Conservation (phyloP, 2,888 invertebrate genomes). For the Beris chalybata region DNA sequence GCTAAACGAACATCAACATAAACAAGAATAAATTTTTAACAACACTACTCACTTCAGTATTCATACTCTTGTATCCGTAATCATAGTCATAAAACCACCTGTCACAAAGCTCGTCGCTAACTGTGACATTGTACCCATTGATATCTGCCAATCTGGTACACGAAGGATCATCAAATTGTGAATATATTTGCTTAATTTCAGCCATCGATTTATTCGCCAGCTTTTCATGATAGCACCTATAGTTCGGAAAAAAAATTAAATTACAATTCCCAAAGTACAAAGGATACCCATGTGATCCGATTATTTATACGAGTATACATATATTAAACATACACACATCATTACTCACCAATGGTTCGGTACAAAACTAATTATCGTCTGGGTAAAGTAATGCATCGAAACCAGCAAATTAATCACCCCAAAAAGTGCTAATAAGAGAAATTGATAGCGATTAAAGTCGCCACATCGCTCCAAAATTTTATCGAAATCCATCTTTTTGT, state of each 20-base stretch:
- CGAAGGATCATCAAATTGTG: slow-evolving; percentile 50
- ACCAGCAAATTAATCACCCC: slow-evolving; percentile 60
- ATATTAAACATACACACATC: slow-evolving; percentile 43
- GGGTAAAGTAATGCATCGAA: slow-evolving; percentile 63
- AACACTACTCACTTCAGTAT: slow-evolving; percentile 61
- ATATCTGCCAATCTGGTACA: slow-evolving; percentile 52
- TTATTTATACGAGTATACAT: background rate
- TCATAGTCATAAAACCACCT: slow-evolving; percentile 64
- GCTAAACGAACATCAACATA: background rate
- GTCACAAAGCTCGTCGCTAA: slow-evolving; percentile 53
- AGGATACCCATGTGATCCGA: background rate
- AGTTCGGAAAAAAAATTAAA: background rate
- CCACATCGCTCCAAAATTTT: slow-evolving; percentile 59
- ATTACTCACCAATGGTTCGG: slow-evolving; percentile 57
- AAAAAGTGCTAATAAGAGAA: slow-evolving; percentile 59
- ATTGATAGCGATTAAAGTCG: slow-evolving; percentile 60
- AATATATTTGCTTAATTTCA: slow-evolving; percentile 53
- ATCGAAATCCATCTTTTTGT: slow-evolving; percentile 50
- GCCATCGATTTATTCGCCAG: slow-evolving; percentile 52
- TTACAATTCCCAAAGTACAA: background rate
- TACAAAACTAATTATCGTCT: slow-evolving; percentile 62
- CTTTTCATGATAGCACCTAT: slow-evolving; percentile 53
- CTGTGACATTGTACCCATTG: slow-evolving; percentile 47
- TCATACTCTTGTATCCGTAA: slow-evolving; percentile 62
- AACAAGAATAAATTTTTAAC: background rate